Evolutionary conservation across 2,113 vertebrate species (phyloP), one percentile per base, ranked within the genome.

Genomic region (Edolisoma coerulescens): DNA sequence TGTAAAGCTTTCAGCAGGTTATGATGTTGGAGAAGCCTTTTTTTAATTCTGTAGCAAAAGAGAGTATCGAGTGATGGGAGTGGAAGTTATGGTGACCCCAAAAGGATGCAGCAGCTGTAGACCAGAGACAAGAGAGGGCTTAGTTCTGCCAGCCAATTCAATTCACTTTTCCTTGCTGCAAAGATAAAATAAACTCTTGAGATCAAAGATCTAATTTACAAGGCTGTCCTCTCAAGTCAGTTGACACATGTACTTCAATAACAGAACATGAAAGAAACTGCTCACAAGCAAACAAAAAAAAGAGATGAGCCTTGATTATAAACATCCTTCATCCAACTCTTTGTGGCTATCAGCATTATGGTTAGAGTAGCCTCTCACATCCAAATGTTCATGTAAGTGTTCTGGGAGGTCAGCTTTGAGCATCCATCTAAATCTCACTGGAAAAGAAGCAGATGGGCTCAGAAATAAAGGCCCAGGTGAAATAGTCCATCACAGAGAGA

Each of bases 141-240:
- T 92, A 88, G 83, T 96, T 97, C 94, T 95, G 83, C 83, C 87
- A 89, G 90, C 79, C 92, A 89, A 77, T 95, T 96, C 93, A 82
- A 87, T 94, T 96, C 81, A 80, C 80, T 96, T 95, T 94, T 96
- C 69, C 92, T 92, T 96, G 88, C 93, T 94, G 87, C 83, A 93
- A 67, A 89, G 92, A 96, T 94, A 95, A 96, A 97, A 97, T 94
- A 93, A 96, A 95, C 92, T 83, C 94, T 92, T 88, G 94, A 97
- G 96, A 96, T 97, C 96, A 95, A 96, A 97, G 95, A 94, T 93
- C 84, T 95, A 78, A 93, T 96, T 96, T 96, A 91, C 89, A 93
- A 90, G 75, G 74, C 76, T 90, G 45, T 95, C 71, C 69, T 94
- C 88, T 94, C 65, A 85, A 92, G 96, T 93, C 96, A 90, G 83